Conservation (phyloP, 2,113 vertebrate genomes). For the Cairina moschata region DNA sequence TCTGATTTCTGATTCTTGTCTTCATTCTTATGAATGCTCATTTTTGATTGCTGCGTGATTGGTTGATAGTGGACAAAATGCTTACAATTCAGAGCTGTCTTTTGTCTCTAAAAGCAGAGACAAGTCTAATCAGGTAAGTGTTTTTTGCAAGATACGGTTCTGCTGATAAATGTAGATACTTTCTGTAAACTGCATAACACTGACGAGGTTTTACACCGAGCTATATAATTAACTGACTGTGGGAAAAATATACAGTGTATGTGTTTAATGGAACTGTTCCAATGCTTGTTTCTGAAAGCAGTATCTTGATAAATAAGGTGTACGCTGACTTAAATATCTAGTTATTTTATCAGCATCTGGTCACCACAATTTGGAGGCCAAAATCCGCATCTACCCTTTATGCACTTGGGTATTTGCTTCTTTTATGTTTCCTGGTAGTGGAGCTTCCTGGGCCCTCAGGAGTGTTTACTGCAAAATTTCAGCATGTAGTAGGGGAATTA, state of each 20-base stretch:
- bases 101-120: neutral
- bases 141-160: slow-evolving; percentile 1
- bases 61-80: neutral
- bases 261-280: slow-evolving; percentile 13
- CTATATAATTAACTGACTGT: slow-evolving; percentile 23
- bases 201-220: neutral
- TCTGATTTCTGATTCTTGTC: neutral
- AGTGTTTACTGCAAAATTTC: neutral
- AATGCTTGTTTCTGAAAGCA: slow-evolving; percentile 9
- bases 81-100: neutral
- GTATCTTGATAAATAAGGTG: slow-evolving; percentile 39
- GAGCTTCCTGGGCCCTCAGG: neutral
- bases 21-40: neutral
- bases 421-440: neutral
- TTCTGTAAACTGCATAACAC: slow-evolving; percentile 2
- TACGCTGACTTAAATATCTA: neutral
- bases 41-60: neutral
- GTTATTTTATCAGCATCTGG: neutral
- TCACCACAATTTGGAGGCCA: neutral
- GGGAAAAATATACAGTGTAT: neutral
- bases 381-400: neutral
- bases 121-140: neutral
- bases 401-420: neutral
- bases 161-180: neutral
- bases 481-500: neutral